These are phyloP conservation scores for Aporophyla lueneburgensis DNA, from an alignment of 2,888 invertebrate genomes.

Conservation along the genomic window DNA sequence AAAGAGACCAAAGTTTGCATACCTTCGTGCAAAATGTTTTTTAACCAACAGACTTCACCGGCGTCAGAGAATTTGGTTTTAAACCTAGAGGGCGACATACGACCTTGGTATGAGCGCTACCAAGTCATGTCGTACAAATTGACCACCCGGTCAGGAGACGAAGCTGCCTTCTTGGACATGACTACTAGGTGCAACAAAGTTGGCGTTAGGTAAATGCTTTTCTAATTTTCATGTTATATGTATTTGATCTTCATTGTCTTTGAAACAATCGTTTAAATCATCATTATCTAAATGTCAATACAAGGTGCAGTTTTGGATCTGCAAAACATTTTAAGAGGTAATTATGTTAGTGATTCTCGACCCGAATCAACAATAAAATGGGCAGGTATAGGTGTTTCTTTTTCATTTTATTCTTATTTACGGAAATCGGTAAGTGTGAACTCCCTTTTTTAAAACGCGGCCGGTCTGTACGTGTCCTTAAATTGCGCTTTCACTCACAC, in stretches of 20 bases:
- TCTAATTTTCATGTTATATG: neutral
- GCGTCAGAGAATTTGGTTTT: slow-evolving; percentile 92
- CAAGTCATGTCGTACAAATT: slow-evolving; percentile 96
- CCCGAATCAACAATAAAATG: too few species aligned
- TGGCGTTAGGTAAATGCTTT: slow-evolving; percentile 91
- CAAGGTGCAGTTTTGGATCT: too few species aligned
- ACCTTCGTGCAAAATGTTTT: neutral
- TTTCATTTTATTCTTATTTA: too few species aligned
- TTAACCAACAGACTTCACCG: slow-evolving; percentile 92
- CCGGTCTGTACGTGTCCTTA: too few species aligned
- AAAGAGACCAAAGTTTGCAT: neutral
- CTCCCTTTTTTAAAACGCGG: too few species aligned
- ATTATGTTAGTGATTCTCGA: too few species aligned
- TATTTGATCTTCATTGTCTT: neutral
- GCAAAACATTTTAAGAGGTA: too few species aligned
- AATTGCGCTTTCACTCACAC: too few species aligned
- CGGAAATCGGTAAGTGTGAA: too few species aligned
- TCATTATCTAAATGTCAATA: neutral
- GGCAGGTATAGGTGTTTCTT: too few species aligned
- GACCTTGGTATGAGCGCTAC: slow-evolving; percentile 97
- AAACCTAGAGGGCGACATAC: slow-evolving; percentile 83
- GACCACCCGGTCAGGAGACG: slow-evolving; percentile 94
- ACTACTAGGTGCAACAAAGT: slow-evolving; percentile 94
- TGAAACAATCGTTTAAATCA: neutral
- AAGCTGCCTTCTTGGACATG: slow-evolving; percentile 93